phyloP scores from a whole-genome alignment of 2,113 vertebrate genomes.

The Petrocephalus zakoni region DNA sequence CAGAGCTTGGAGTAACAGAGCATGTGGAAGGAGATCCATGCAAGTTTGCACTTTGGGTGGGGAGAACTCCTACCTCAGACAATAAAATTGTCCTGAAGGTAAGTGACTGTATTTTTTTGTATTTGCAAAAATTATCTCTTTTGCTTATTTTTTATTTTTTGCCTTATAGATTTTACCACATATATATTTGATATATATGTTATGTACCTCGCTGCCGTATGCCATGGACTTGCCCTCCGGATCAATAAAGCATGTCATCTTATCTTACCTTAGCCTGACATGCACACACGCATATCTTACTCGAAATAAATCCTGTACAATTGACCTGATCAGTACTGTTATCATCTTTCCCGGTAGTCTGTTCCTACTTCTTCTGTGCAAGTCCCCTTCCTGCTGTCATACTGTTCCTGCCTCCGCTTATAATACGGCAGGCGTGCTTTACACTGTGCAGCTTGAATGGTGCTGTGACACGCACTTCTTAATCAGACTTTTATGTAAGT shows the following conservation, averaged over 20 bases:
- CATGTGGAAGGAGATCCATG: constrained; percentile 97
- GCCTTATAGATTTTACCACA: neutral
- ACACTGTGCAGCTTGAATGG: constrained; percentile 8
- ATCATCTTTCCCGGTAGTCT: neutral
- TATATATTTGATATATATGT: too few relatives aligned
- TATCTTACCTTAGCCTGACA: neutral
- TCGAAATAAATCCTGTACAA: neutral
- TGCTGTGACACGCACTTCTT: constrained; percentile 5
- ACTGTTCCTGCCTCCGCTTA: neutral
- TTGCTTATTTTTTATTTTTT: neutral
- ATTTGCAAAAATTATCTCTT: neutral
- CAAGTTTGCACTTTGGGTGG: constrained; percentile 96
- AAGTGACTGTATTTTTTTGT: constrained; percentile 30
- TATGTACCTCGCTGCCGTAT: neutral
- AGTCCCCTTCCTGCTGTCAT: neutral
- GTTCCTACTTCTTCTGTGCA: neutral
- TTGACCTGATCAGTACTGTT: neutral
- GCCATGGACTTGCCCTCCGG: neutral
- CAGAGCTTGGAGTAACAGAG: constrained; percentile 94
- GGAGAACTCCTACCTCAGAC: constrained; percentile 95
- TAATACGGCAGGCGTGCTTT: neutral
- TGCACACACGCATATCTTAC: neutral
- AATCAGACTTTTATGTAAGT: constrained; percentile 21
- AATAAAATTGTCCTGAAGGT: constrained; percentile 99
- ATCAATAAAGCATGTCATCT: neutral